Evolutionary conservation across 2,888 invertebrate species (phyloP), one percentile per base, ranked within the genome.

Genomic region (Diaphora mendica): DNA sequence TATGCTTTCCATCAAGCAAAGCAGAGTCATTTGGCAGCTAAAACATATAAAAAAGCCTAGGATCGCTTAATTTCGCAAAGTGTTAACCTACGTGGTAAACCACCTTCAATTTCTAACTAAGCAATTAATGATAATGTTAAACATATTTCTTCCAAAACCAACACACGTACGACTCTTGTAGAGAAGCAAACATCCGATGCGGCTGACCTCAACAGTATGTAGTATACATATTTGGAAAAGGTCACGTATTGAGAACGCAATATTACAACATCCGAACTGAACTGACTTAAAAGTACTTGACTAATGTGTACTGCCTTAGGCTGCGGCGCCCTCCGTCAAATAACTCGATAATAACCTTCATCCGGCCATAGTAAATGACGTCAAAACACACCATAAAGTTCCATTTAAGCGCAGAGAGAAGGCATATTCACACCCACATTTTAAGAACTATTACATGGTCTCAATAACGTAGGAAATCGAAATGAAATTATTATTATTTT

Each of bases 211-310:
- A 66, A 39, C 30, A 48, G 20, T 48, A 23, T 48, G 35, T 15
- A 68, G 33, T 35, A 26, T 59, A 59, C 33, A 51, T 68, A 35
- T 51, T 68, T 39, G 55, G 68, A 39, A 55, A 68, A 68, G 35
- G 68, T 68, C 55, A 59, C 9, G 26, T 55, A 62, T 62, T 48
- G 67, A 48, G 48, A 48, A 30, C 67, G 23, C 33, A 44, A 48
- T 67, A 23, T 67, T 67, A 48, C 67, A 48, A 48, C 67, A 67
- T 33, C 13, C 1, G 1, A 67, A 44, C 67, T 13, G 5, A 33
- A 23, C 48, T 13, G 67, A 67, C 67, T 62, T 62, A 62, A 30
- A 62, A 30, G 62, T 62, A 30, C 17, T 30, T 62, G 26, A 26
- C 7, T 62, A 17, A 8, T 30, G 30, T 62, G 30, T 30, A 30